These are phyloP conservation scores for Tetranychus urticae DNA, from an alignment of 1,140 invertebrate species.

Conservation along the genomic window DNA sequence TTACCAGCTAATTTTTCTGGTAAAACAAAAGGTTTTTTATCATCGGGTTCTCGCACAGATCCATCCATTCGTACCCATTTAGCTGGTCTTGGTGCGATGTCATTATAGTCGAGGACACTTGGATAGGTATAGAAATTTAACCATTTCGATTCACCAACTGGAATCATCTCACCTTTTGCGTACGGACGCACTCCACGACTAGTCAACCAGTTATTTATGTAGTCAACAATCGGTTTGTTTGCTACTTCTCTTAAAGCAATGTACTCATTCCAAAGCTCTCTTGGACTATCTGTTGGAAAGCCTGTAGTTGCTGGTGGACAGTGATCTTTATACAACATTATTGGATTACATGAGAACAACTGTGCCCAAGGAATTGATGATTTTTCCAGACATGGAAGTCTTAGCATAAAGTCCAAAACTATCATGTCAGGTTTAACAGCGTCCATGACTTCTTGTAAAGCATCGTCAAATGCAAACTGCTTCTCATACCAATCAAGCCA, in stretches of 20 bases:
- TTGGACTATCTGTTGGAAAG: background rate
- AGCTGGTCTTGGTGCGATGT: background rate
- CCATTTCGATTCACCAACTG: background rate
- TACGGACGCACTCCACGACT: background rate
- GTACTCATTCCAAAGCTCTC: background rate
- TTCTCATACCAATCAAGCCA: background rate
- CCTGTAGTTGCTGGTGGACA: background rate
- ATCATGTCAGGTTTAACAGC: background rate
- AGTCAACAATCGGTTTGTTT: background rate
- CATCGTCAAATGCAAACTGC: background rate
- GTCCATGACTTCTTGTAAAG: background rate
- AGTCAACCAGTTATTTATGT: background rate
- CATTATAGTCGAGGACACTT: background rate
- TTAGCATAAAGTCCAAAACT: background rate
- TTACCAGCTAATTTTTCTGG: constrained; percentile 1
- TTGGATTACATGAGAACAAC: background rate
- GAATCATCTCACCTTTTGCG: background rate
- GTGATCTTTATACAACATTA: background rate
- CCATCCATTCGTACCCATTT: background rate
- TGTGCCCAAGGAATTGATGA: constrained; percentile 1
- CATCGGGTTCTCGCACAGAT: background rate
- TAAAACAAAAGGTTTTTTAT: background rate
- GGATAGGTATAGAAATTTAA: background rate
- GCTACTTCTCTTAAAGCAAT: background rate
- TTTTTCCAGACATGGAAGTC: background rate